Evolutionary conservation across 2,888 invertebrate species (phyloP), one percentile per base, ranked within the genome.

Genomic region (Ypsolopha sequella): DNA sequence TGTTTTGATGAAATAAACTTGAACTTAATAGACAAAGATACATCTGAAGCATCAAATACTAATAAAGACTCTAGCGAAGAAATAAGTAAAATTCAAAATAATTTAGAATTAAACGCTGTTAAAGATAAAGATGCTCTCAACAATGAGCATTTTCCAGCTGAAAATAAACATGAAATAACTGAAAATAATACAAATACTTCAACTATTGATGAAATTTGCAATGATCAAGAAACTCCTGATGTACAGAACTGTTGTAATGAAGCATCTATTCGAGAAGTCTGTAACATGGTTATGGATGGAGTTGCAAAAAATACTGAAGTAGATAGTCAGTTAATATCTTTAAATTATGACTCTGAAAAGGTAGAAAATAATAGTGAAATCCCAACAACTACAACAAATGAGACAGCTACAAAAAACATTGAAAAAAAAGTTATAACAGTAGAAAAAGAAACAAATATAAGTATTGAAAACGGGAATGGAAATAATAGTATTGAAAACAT

Each of bases 301-400:
- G n/a, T 10, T 6, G 11, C 10, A 34, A 7, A 6, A 33, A 49
- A 39, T 24, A 41, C 52, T 13, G 52, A 50, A 41, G 36, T 45
- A 13, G 56, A 56, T 41, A 56, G 56, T 43, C 56, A 56, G 45
- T 41, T 56, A n/a, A 52, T 56, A 50, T 43, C 35, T 3, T 52
- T 60, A 72, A 61, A 68, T 60, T 70, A 64, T 61, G 70, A 70
- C 55, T 60, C 73, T 46, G 73, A 75, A 56, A 65, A 59, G 36
- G 43, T 11, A 39, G 47, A 48, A 24, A 45, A 51, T 41, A 33
- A 38, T 36, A 48, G 6, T 36, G 48, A 48, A 36, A 38, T 8
- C 11, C 34, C 36, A 36, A 14, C n/a, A n/a, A n/a, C n/a, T n/a
- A n/a, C n/a, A n/a, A n/a, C n/a, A n/a, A n/a, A n/a, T n/a, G n/a